phyloP scores from a whole-genome alignment of 2,113 vertebrate genomes.

The Apus apus region DNA sequence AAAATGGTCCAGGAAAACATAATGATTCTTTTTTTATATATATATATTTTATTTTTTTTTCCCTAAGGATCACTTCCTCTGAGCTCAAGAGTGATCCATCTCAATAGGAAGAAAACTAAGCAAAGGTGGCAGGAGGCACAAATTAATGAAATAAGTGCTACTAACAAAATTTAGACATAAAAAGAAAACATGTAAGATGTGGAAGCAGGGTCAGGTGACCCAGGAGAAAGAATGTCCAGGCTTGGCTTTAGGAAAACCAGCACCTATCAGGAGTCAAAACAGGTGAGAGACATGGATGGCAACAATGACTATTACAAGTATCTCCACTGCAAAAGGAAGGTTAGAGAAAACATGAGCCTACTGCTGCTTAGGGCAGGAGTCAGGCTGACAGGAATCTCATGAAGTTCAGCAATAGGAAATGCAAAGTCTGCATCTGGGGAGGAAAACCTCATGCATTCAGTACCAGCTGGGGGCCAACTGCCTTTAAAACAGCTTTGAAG shows the following conservation, averaged over 20 bases:
- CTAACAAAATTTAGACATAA: not conserved
- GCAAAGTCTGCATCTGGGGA: not conserved
- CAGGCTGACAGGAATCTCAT: not conserved
- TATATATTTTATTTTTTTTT: too few species aligned
- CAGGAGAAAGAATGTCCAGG: not conserved
- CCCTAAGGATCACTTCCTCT: not conserved
- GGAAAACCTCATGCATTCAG: not conserved
- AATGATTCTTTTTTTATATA: too few species aligned
- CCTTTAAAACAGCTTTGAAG: not conserved
- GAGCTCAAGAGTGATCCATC: not conserved
- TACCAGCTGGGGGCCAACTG: not conserved
- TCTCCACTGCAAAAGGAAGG: not conserved
- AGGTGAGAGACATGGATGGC: not conserved
- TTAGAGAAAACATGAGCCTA: not conserved
- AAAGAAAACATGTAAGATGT: not conserved
- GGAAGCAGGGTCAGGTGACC: not conserved
- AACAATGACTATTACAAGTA: not conserved
- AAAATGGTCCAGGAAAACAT: not conserved
- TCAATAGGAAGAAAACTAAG: not conserved
- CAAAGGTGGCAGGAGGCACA: not conserved
- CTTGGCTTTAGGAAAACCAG: not conserved
- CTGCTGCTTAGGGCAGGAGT: not conserved
- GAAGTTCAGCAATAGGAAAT: not conserved
- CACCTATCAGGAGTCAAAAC: not conserved
- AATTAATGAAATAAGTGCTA: not conserved